These are phyloP conservation scores for Malacosoma neustria DNA, from an alignment of 2,888 invertebrate species.

Conservation along the genomic window DNA sequence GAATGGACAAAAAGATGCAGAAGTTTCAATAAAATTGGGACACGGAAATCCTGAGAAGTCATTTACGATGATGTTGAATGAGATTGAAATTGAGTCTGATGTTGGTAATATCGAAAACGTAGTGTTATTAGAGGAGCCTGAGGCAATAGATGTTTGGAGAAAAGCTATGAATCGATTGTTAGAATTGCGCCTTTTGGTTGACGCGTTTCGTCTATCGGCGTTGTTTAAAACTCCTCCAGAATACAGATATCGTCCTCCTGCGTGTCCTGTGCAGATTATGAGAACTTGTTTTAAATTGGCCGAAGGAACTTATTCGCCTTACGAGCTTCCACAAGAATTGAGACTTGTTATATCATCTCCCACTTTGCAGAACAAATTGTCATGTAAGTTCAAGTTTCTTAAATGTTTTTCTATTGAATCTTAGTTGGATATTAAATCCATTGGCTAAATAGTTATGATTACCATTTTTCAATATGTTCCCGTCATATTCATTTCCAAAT, in stretches of 20 bases:
- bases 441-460: too few species aligned
- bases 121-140: conserved; percentile 45
- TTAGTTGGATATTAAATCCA: too few species aligned
- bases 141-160: conserved; percentile 55
- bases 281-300: conserved; percentile 78
- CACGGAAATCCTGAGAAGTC: conserved; percentile 38
- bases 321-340: conserved; percentile 78
- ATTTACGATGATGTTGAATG: conserved; percentile 47
- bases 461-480: too few species aligned
- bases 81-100: conserved; percentile 62
- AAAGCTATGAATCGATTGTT: conserved; percentile 69
- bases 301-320: conserved; percentile 76
- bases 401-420: too few species aligned
- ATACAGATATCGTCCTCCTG: conserved; percentile 41
- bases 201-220: conserved; percentile 75
- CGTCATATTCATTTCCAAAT: too few species aligned
- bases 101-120: conserved; percentile 56
- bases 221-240: conserved; percentile 67
- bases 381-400: conserved; percentile 50
- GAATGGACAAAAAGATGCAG: conserved; percentile 47
- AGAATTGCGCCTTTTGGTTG: conserved; percentile 72
- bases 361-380: conserved; percentile 43
- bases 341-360: conserved; percentile 70
- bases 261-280: conserved; percentile 72
- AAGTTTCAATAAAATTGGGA: conserved; percentile 39